Conservation (phyloP, 2,888 invertebrate species). For the Cephus spinipes region DNA sequence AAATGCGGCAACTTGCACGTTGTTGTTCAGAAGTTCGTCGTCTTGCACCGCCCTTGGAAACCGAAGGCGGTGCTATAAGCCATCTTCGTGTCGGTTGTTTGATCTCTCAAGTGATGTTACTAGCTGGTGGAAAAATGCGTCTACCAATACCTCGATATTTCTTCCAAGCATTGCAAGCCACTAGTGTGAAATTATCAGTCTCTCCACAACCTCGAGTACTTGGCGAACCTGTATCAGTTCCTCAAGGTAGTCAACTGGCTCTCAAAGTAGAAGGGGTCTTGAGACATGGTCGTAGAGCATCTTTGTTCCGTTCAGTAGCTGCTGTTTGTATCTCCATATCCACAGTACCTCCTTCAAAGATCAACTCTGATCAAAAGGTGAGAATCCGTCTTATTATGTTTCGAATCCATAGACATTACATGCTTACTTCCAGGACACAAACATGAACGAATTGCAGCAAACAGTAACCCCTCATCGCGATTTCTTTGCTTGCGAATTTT, state of each 20-base stretch:
- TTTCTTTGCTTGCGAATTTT: conserved; percentile 93
- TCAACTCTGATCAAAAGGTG: conserved; percentile 69
- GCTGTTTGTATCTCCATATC: conserved; percentile 79
- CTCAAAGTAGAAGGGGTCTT: conserved; percentile 95
- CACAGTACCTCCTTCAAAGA: conserved; percentile 67
- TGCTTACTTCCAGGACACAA: conserved; percentile 59
- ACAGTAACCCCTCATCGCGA: conserved; percentile 91
- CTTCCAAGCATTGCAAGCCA: conserved; percentile 87
- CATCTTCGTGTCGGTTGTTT: conserved; percentile 69
- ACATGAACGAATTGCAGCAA: conserved; percentile 74
- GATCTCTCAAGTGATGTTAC: conserved; percentile 71
- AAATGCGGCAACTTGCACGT: conserved; percentile 59
- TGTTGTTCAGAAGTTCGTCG: conserved; percentile 57
- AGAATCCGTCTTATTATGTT: conserved; percentile 22
- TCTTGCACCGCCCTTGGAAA: conserved; percentile 61
- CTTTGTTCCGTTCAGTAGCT: conserved; percentile 78
- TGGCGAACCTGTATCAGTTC: conserved; percentile 87
- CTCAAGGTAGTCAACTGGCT: conserved; percentile 86
- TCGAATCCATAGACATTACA: neutral
- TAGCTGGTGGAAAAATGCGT: conserved; percentile 68
- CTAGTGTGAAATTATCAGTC: conserved; percentile 83
- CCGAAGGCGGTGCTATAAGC: conserved; percentile 59
- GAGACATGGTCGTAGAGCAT: conserved; percentile 77
- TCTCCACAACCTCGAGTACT: conserved; percentile 83
- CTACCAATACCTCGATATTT: conserved; percentile 79